Conservation (phyloP, 2,113 vertebrate genomes). For the Bufo bufo region DNA sequence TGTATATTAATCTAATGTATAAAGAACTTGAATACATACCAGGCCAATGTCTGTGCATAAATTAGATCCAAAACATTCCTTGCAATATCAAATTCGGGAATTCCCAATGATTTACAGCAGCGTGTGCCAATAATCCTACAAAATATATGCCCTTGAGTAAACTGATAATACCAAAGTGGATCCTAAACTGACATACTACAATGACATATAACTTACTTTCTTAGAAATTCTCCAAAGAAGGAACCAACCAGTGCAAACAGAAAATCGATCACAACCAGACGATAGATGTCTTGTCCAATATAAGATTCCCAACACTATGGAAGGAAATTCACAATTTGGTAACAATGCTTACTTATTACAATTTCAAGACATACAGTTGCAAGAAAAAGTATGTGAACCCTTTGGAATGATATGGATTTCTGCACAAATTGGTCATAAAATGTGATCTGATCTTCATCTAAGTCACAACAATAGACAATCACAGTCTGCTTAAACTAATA, state of each 20-base stretch:
- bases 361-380: too few species aligned
- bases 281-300: slow-evolving; percentile 91
- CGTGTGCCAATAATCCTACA: slow-evolving; percentile 82
- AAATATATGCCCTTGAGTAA: not conserved
- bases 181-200: not conserved
- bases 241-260: slow-evolving; percentile 87
- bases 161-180: not conserved
- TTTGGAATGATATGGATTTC: too few species aligned
- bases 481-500: too few species aligned
- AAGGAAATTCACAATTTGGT: not conserved
- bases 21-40: slow-evolving; percentile 71
- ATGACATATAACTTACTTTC: slow-evolving; percentile 76
- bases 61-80: slow-evolving; percentile 92
- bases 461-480: too few species aligned
- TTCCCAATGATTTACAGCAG: slow-evolving; percentile 70
- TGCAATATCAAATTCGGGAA: slow-evolving; percentile 91
- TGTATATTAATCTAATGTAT: not conserved
- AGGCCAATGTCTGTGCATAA: slow-evolving; percentile 90
- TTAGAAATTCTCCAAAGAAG: slow-evolving; percentile 91
- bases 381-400: too few species aligned
- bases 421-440: too few species aligned
- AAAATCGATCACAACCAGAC: slow-evolving; percentile 89
- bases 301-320: slow-evolving; percentile 92
- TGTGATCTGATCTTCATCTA: too few species aligned
- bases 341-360: not conserved